Conservation (phyloP, 2,113 vertebrate species). For the Lophotis ruficrista region DNA sequence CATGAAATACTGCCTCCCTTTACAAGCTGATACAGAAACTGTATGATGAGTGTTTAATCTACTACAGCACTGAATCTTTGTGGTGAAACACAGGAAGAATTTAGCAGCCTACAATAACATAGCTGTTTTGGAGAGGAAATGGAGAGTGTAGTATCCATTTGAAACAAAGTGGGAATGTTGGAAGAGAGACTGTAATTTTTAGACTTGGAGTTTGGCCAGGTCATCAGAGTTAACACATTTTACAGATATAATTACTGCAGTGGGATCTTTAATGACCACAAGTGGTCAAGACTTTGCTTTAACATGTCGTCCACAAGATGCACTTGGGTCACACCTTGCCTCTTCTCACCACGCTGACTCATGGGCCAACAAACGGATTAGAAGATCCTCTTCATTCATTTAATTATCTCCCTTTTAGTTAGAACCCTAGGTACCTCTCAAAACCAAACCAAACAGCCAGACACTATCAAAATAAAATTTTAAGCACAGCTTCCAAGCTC, state of each 20-base stretch:
- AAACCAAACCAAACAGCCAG: background rate
- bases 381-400: background rate
- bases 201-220: background rate
- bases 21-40: constrained; percentile 13
- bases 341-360: background rate
- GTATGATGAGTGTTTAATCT: background rate
- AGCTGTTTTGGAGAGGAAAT: background rate
- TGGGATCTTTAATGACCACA: constrained; percentile 4
- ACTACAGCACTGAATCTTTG: background rate
- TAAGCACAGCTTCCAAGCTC: background rate
- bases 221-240: background rate
- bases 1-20: background rate
- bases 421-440: background rate
- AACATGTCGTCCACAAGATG: background rate
- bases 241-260: background rate
- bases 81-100: constrained; percentile 18
- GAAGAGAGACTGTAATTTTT: background rate
- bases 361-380: background rate
- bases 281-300: background rate
- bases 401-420: background rate
- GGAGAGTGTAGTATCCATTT: background rate
- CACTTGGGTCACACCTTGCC: background rate
- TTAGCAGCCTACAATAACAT: background rate
- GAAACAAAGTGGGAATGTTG: background rate
- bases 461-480: background rate